Conservation (phyloP, 2,113 vertebrate genomes). For the Mirza zaza region DNA sequence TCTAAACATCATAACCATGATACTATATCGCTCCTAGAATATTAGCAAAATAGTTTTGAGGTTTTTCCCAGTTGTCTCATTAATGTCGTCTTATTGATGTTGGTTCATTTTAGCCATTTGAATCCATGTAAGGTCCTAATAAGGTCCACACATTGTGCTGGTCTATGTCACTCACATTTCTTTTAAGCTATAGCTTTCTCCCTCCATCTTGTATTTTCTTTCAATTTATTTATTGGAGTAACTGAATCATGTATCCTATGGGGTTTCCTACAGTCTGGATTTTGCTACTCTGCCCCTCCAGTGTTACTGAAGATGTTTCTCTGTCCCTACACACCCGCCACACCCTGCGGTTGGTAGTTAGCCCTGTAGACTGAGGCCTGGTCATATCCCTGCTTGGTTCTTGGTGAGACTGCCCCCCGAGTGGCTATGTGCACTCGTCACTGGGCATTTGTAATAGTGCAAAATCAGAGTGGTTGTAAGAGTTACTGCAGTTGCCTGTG, state of each 20-base stretch:
- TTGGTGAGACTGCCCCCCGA: neutral
- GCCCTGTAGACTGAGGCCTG: too few species aligned
- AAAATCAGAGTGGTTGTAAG: neutral
- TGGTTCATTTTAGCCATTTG: neutral
- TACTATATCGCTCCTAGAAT: neutral
- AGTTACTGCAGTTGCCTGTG: neutral
- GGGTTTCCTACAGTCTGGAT: neutral
- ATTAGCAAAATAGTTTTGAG: neutral
- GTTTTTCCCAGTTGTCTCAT: neutral
- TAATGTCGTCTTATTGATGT: too few species aligned
- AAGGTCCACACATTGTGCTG: neutral
- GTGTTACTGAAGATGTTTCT: accelerated
- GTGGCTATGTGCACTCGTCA: accelerated
- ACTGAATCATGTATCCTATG: neutral
- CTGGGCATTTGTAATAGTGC: neutral
- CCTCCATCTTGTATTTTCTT: neutral
- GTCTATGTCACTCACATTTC: neutral
- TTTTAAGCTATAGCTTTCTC: neutral
- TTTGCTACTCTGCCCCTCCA: neutral
- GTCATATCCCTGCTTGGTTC: neutral
- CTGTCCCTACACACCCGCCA: accelerated
- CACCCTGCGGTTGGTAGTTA: neutral
- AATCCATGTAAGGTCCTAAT: neutral
- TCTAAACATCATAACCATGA: neutral
- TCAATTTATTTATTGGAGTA: neutral